phyloP scores from a whole-genome alignment of 2,888 invertebrate species.

The Drosophila setosimentum region DNA sequence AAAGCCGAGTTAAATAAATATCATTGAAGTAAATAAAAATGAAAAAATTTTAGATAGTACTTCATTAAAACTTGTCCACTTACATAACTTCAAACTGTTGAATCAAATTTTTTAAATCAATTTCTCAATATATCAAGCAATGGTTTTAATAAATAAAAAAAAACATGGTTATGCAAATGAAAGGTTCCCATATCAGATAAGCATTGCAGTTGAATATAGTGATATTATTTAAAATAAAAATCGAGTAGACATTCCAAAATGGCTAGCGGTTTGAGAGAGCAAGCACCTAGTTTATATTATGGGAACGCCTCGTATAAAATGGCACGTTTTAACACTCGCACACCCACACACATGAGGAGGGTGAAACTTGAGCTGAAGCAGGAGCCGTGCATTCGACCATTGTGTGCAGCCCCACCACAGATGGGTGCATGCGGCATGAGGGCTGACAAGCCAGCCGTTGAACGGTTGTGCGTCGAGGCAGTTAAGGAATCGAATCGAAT shows the following conservation, averaged over 20 bases:
- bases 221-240: constrained; percentile 12
- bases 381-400: constrained; percentile 44
- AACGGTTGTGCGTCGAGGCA: constrained; percentile 16
- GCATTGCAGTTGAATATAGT: not conserved
- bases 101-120: no score
- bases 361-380: constrained; percentile 12
- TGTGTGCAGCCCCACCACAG: constrained; percentile 42
- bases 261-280: constrained; percentile 15
- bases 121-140: no score
- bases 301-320: constrained; percentile 64
- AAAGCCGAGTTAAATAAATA: not conserved
- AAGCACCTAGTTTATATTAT: constrained; percentile 55
- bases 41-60: not conserved
- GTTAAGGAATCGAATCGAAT: constrained; percentile 21
- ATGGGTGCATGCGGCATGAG: constrained; percentile 9
- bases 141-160: no score
- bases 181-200: not conserved
- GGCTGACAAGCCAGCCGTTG: not conserved
- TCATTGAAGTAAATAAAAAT: not conserved
- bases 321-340: constrained; percentile 77
- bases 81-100: not conserved
- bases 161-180: not conserved
- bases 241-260: constrained; percentile 20
- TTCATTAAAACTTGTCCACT: not conserved
- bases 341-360: constrained; percentile 12